Percentiles rank a stretch among this genome's conserved stretches.
These are phyloP conservation scores for Andrena trimmerana DNA, from an alignment of 2,888 invertebrate genomes.

Conservation along the genomic window DNA sequence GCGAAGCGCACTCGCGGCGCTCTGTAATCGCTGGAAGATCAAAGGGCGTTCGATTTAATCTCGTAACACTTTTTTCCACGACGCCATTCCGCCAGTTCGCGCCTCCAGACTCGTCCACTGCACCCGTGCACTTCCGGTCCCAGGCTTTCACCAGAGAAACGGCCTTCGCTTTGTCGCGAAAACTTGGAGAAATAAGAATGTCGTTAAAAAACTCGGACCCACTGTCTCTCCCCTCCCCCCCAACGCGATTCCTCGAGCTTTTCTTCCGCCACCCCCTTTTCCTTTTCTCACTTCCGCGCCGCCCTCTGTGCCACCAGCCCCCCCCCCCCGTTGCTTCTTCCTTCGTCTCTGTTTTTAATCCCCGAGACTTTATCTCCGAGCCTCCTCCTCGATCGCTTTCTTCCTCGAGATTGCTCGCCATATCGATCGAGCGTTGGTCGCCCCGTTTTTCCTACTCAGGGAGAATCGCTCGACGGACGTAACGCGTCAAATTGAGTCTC, in stretches of 20 bases:
- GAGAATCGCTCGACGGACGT: conserved; percentile 2
- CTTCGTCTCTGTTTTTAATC: conserved; percentile 8
- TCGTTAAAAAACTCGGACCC: conserved; percentile 64
- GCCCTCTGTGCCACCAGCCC: not conserved
- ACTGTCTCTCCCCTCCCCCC: conserved; percentile 26
- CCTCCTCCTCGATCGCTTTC: conserved; percentile 8
- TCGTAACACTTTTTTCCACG: conserved; percentile 36
- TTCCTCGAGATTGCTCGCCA: conserved; percentile 23
- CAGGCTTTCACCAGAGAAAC: conserved; percentile 15
- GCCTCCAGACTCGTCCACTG: not conserved
- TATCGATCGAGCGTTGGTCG: conserved; percentile 24
- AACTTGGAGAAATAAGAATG: conserved; percentile 54
- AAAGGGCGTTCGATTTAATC: conserved; percentile 47
- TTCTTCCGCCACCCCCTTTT: conserved; percentile 1
- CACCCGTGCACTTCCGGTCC: conserved; percentile 23
- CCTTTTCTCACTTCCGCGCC: not conserved
- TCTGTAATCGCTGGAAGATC: conserved; percentile 18
- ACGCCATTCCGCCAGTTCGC: not conserved
- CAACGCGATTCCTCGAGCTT: not conserved
- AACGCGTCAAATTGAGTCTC: conserved; percentile 1
- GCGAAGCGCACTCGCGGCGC: not conserved
- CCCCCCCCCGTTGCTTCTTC: not conserved
- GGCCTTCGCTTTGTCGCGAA: conserved; percentile 15
- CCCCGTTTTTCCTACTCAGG: not conserved
- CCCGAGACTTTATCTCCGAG: not conserved